phyloP scores from a whole-genome alignment of 2,797 vertebrate species.

The Parambassis ranga region DNA sequence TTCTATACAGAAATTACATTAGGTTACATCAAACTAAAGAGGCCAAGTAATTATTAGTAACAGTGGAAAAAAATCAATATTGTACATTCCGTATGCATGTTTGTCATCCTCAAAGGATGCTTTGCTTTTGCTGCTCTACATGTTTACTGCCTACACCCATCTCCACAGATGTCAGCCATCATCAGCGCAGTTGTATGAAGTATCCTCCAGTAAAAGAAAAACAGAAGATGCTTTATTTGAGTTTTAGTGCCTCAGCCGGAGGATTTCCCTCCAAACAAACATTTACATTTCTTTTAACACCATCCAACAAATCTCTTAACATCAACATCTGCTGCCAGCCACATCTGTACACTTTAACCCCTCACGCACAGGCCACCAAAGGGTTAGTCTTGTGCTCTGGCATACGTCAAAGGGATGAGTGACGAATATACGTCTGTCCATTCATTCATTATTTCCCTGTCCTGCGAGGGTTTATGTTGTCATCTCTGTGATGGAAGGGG shows the following conservation, averaged over 20 bases:
- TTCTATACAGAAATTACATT: too few relatives aligned
- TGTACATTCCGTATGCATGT: too few relatives aligned
- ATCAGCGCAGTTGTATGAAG: background rate
- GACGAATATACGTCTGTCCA: background rate
- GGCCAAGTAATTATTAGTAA: too few relatives aligned
- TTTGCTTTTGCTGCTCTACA: background rate
- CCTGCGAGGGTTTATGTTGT: constrained; percentile 43
- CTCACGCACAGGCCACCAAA: background rate
- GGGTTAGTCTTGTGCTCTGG: background rate
- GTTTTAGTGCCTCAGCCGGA: background rate
- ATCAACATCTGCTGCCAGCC: constrained; percentile 31
- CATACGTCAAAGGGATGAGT: constrained; percentile 35
- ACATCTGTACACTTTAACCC: constrained; percentile 11
- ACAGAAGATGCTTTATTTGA: background rate
- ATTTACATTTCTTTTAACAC: constrained; percentile 18
- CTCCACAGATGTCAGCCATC: background rate
- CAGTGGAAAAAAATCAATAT: too few relatives aligned
- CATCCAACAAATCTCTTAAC: constrained; percentile 13
- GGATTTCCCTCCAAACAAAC: constrained; percentile 26
- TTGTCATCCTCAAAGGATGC: too few relatives aligned
- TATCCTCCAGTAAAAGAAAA: background rate
- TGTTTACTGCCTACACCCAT: background rate
- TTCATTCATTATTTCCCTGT: constrained; percentile 48
- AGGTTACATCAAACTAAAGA: too few relatives aligned
- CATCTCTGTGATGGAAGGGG: constrained; percentile 32